A percentile compares a stretch with the other conserved stretches of the same genome.
Conservation (phyloP, 2,113 vertebrate species). For the Calidris pygmaea region DNA sequence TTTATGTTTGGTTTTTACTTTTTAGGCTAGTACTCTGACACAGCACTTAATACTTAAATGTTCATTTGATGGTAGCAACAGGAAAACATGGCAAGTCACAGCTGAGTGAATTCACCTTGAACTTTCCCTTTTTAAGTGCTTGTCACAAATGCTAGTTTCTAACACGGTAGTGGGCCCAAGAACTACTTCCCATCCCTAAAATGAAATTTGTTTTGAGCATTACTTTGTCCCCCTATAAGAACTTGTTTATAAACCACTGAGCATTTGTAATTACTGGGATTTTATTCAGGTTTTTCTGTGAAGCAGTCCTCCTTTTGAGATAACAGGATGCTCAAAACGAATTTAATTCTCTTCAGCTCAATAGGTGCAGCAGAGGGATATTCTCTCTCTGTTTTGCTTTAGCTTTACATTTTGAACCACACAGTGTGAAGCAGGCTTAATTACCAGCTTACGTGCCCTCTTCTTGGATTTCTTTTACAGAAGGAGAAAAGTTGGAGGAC, state of each 20-base stretch:
- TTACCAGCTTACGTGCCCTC: background rate
- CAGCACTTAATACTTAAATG: background rate
- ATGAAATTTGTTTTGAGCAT: background rate
- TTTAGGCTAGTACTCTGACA: background rate
- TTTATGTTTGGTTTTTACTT: background rate
- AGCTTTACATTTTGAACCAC: constrained; percentile 41
- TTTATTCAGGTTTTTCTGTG: background rate
- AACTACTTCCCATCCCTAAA: background rate
- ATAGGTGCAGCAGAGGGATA: constrained; percentile 5
- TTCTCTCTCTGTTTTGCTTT: constrained; percentile 8
- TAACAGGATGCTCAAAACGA: background rate
- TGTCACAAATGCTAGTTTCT: background rate
- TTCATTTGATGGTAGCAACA: background rate
- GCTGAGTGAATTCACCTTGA: background rate
- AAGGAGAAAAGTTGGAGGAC: background rate
- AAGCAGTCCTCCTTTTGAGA: background rate
- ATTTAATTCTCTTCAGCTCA: constrained; percentile 29
- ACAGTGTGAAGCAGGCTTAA: constrained; percentile 41
- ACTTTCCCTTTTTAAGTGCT: background rate
- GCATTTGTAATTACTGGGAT: background rate
- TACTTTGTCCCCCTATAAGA: background rate
- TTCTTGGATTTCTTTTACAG: background rate
- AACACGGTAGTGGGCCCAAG: background rate
- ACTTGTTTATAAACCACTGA: background rate
- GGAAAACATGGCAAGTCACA: background rate